phyloP scores from a whole-genome alignment of 1,140 invertebrate species.

The Colletes latitarsis region DNA sequence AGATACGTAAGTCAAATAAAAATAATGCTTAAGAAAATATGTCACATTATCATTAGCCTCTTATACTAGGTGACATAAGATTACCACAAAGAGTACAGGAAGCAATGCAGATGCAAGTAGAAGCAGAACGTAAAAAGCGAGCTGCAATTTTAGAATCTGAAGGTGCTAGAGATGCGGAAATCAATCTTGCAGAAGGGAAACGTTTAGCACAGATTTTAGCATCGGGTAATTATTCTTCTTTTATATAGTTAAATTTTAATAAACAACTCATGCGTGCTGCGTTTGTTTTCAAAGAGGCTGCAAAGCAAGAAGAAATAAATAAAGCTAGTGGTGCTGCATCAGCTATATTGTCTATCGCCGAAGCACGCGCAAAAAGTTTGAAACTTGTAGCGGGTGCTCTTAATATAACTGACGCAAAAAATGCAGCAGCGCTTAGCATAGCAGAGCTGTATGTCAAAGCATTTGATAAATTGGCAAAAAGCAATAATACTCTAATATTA shows the following conservation, averaged over 20 bases:
- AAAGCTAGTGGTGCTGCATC: conserved; percentile 93
- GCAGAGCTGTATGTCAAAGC: conserved; percentile 98
- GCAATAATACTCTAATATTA: conserved; percentile 96
- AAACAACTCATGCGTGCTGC: not conserved
- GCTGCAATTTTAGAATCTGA: conserved; percentile 98
- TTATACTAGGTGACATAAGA: conserved; percentile 91
- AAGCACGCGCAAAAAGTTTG: conserved; percentile 91
- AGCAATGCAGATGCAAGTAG: conserved; percentile 99
- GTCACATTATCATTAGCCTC: conserved; percentile 14
- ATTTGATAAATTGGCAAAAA: conserved; percentile 95
- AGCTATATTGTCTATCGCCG: conserved; percentile 92
- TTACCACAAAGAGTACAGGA: conserved; percentile 96
- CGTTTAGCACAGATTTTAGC: conserved; percentile 94
- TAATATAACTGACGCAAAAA: conserved; percentile 85
- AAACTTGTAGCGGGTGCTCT: conserved; percentile 88
- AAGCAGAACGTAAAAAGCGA: conserved; percentile 97
- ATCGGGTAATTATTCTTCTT: conserved; percentile 85
- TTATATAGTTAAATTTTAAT: not conserved
- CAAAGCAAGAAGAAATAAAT: conserved; percentile 93
- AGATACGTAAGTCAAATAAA: conserved; percentile 91
- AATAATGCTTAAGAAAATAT: not conserved
- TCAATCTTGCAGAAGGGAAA: conserved; percentile 98
- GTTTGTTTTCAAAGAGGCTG: conserved; percentile 85
- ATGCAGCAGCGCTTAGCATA: conserved; percentile 95
- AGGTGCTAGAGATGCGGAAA: conserved; percentile 95